phyloP scores from a whole-genome alignment of 2,888 invertebrate genomes.

The Meta bourneti region DNA sequence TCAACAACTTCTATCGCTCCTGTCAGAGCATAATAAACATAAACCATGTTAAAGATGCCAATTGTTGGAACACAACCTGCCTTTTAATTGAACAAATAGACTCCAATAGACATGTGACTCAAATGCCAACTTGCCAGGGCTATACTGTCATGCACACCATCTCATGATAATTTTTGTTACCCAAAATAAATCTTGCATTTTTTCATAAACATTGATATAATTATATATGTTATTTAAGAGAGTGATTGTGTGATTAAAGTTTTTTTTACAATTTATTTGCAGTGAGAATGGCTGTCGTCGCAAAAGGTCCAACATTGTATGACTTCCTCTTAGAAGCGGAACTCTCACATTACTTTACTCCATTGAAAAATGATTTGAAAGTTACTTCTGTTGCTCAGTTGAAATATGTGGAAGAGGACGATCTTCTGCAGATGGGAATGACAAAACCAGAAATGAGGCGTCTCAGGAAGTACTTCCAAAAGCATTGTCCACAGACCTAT shows the following conservation, averaged over 20 bases:
- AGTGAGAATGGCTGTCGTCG: conserved; percentile 55
- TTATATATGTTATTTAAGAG: background rate
- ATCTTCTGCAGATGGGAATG: conserved; percentile 93
- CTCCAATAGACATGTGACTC: no score
- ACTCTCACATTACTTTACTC: conserved; percentile 92
- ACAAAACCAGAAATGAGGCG: conserved; percentile 96
- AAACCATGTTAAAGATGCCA: no score
- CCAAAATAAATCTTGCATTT: no score
- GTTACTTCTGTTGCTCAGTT: conserved; percentile 86
- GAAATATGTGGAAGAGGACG: conserved; percentile 96
- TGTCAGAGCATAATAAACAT: no score
- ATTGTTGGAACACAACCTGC: no score
- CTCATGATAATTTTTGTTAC: no score
- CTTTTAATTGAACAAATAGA: no score
- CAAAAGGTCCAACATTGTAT: conserved; percentile 83
- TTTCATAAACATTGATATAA: background rate
- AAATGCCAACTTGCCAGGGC: no score
- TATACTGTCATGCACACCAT: no score
- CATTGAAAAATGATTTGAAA: conserved; percentile 91
- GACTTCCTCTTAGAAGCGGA: conserved; percentile 97
- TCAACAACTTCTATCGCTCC: no score
- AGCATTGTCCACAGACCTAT: conserved; percentile 95
- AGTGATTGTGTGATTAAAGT: no score
- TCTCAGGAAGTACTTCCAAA: conserved; percentile 94
- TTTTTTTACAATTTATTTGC: background rate